These are phyloP conservation scores for Choreutis nemorana DNA, from an alignment of 2,888 invertebrate genomes.

Conservation along the genomic window DNA sequence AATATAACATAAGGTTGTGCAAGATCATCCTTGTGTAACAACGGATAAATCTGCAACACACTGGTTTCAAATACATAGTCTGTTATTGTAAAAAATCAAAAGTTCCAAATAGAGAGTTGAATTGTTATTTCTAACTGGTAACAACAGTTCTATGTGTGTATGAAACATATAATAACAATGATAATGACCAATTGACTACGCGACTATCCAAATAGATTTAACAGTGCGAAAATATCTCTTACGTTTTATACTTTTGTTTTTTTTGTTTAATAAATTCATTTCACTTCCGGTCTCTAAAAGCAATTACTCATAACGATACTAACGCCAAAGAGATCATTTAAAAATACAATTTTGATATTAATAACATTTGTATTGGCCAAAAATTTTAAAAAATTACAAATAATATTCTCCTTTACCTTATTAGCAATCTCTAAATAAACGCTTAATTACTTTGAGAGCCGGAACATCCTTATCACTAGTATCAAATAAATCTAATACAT, in stretches of 20 bases:
- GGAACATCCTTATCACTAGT: constrained; percentile 54
- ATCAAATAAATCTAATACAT: constrained; percentile 44
- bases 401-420: constrained; percentile 30
- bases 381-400: constrained; percentile 47
- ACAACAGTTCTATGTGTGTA: constrained; percentile 39
- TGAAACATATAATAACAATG: constrained; percentile 24
- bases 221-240: constrained; percentile 66
- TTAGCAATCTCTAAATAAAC: constrained; percentile 51
- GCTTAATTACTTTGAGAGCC: constrained; percentile 65
- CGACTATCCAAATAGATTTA: constrained; percentile 25
- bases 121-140: constrained; percentile 51
- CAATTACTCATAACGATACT: constrained; percentile 51
- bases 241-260: constrained; percentile 30
- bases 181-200: constrained; percentile 43
- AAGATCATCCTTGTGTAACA: too few relatives aligned
- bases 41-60: too few relatives aligned
- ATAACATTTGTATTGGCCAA: constrained; percentile 60
- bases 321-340: constrained; percentile 63
- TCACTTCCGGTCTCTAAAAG: constrained; percentile 64
- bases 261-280: constrained; percentile 59
- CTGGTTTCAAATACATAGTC: too few relatives aligned
- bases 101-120: too few relatives aligned
- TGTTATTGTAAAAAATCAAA: too few relatives aligned
- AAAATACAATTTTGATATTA: constrained; percentile 64
- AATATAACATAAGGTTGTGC: too few relatives aligned